Evolutionary conservation across 2,113 vertebrate species (phyloP).

Genomic region (Prietella phreatophila): DNA sequence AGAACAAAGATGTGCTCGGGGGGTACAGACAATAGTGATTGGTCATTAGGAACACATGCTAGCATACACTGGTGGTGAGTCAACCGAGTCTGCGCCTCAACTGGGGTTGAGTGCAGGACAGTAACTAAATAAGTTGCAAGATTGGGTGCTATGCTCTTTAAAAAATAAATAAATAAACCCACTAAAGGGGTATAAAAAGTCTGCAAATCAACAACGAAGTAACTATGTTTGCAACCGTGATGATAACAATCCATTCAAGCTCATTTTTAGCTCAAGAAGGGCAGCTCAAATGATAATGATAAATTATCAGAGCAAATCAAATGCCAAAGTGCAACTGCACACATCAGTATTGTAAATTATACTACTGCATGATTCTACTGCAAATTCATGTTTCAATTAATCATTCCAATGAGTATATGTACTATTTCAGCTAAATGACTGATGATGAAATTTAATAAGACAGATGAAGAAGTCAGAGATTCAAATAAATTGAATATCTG

Average conservation of each 20-base stretch:
- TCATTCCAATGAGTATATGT: neutral
- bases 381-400: slow-evolving; percentile 26
- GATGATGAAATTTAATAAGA: slow-evolving; percentile 13
- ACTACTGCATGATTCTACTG: neutral
- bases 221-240: neutral
- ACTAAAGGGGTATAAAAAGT: neutral
- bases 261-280: neutral
- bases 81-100: neutral
- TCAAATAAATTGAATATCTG: neutral
- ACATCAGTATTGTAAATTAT: slow-evolving; percentile 23
- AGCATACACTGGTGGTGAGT: neutral
- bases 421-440: neutral
- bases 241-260: neutral
- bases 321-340: slow-evolving; percentile 23
- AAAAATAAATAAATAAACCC: neutral
- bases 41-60: neutral
- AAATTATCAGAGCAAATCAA: neutral
- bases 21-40: neutral
- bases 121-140: neutral
- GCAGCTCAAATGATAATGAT: slow-evolving; percentile 10
- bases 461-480: slow-evolving; percentile 20
- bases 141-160: neutral
- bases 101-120: too few relatives aligned
- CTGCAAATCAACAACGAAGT: neutral
- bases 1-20: neutral